Base-by-base conservation (phyloP, 2,113 vertebrate genomes). In the Tinamus guttatus region DNA sequence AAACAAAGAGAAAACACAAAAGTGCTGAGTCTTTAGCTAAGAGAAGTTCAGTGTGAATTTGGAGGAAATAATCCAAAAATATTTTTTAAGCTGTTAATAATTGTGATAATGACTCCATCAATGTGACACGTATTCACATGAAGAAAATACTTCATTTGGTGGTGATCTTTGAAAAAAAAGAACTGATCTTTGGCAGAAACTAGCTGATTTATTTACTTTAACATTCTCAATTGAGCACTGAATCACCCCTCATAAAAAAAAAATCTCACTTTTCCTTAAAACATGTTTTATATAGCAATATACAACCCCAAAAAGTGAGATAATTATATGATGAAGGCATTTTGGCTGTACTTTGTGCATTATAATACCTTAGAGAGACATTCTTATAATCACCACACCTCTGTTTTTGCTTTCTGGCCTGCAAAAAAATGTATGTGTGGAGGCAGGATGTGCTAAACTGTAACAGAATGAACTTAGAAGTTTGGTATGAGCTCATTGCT, bases 301-400 rank as follows among this genome's bases (percentile, higher is more conserved):
- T 86, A 56, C 79, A 93, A 92, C 74, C 36, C 15, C 81, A 85
- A 96, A 49, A 32, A 68, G 20, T 94, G 89, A 95, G 43, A 88
- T 89, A 96, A 97, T 96, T 92, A 63, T 21, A 75, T 65, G 73
- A 96, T 92, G 18, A 75, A 95, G 74, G 45, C 15, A 93, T 97
- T 76, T 94, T 96, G 93, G 95, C 85, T 91, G 75, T 60, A 76
- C 51, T 83, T 96, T 93, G 32, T 88, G 67, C 30, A 40, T 92
- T 64, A n/a, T 60, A 93, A 81, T 94, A 59, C 87, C 74, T 87
- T 68, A 74, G 77, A 89, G 94, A 92, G 81, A 38, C 25, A 65
- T 84, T 94, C 83, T 96, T 86, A 79, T 60, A 52, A 92, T 87
- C 93, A 91, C 52, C 47, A 87, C 77, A 87, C 85, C 89, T 95